Evolutionary conservation across 2,888 invertebrate genomes (phyloP).

Genomic region (Agriopis aurantiaria): DNA sequence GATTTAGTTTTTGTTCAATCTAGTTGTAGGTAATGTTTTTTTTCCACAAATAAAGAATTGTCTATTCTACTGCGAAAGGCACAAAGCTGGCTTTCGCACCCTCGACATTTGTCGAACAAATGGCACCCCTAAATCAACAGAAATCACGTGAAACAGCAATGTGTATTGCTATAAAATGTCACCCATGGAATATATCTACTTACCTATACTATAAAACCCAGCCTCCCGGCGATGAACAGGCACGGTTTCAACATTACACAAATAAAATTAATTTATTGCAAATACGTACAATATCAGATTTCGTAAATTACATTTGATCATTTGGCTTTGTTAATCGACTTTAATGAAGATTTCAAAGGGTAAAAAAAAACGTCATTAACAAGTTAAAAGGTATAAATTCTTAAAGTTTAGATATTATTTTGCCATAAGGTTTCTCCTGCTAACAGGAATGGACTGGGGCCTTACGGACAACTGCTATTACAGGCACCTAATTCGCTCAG

Average conservation of each 20-base stretch:
- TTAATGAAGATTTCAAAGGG: too few species aligned
- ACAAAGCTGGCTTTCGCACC: conserved; percentile 15
- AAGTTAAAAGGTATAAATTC: too few species aligned
- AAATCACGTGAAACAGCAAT: conserved; percentile 27
- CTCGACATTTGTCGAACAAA: conserved; percentile 19
- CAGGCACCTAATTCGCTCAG: too few species aligned
- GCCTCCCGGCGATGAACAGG: conserved; percentile 8
- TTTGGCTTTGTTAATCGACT: background rate
- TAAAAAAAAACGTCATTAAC: too few species aligned
- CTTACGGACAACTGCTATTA: too few species aligned
- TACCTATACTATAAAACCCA: conserved; percentile 1
- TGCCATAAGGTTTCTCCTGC: too few species aligned
- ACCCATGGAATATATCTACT: conserved; percentile 5
- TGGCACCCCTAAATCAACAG: conserved; percentile 22
- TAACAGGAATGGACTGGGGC: too few species aligned
- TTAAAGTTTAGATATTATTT: too few species aligned
- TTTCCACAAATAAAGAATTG: too few species aligned
- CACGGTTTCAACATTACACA: conserved; percentile 3
- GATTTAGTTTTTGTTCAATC: too few species aligned
- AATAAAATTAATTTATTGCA: conserved; percentile 6
- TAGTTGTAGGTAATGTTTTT: too few species aligned
- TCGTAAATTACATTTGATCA: conserved; percentile 12
- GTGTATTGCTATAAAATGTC: conserved; percentile 25
- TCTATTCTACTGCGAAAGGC: background rate
- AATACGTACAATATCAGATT: conserved; percentile 13